Conservation (phyloP, 2,888 invertebrate genomes). For the Nesidiocoris tenuis region DNA sequence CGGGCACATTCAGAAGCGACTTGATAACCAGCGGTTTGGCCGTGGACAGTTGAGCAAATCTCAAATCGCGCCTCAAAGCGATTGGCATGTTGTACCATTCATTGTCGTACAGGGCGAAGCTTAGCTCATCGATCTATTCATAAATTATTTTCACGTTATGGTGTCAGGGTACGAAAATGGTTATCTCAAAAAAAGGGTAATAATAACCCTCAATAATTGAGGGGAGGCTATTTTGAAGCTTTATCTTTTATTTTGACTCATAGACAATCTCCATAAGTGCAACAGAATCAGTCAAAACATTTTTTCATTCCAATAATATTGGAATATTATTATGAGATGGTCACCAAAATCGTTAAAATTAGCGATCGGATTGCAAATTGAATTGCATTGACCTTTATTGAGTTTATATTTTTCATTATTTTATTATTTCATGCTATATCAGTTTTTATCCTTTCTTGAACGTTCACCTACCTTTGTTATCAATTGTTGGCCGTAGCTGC, state of each 20-base stretch:
- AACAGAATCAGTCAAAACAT: too few relatives aligned
- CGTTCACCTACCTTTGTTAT: not conserved
- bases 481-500: not conserved
- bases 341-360: too few relatives aligned
- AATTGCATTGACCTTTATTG: not conserved
- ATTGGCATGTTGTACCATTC: not conserved
- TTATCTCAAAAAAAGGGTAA: too few relatives aligned
- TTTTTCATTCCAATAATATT: too few relatives aligned
- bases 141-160: too few relatives aligned
- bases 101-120: not conserved
- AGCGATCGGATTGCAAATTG: not conserved
- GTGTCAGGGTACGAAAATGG: too few relatives aligned
- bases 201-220: too few relatives aligned
- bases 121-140: not conserved
- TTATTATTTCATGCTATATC: not conserved
- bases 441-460: not conserved
- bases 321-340: too few relatives aligned
- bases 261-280: too few relatives aligned
- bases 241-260: too few relatives aligned
- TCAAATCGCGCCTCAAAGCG: not conserved
- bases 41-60: not conserved
- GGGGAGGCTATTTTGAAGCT: too few relatives aligned
- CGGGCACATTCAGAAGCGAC: not conserved
- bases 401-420: not conserved
- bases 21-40: not conserved